A percentile compares a stretch with the other conserved stretches of the same genome.
Evolutionary conservation across 2,113 vertebrate genomes (phyloP).

Genomic region (Odocoileus virginianus): DNA sequence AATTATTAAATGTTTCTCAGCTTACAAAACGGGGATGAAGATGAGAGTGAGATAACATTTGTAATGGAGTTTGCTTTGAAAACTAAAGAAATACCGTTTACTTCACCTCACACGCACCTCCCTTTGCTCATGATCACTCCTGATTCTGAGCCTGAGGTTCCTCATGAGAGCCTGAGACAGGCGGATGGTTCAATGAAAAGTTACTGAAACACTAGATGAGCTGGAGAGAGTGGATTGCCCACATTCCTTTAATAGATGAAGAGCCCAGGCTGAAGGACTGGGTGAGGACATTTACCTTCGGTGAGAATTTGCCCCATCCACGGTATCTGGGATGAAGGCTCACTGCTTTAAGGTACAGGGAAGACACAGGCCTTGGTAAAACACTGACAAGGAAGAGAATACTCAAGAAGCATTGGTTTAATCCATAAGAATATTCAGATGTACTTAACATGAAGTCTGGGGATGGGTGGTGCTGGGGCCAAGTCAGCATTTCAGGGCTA

Average conservation of each 20-base stretch:
- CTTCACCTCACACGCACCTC: accelerated
- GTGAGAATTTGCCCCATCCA: neutral
- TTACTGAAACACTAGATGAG: accelerated
- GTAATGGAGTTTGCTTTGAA: neutral
- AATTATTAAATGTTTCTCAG: neutral
- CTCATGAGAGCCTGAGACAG: accelerated
- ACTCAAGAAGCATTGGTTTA: neutral
- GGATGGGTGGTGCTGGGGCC: neutral
- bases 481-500: neutral
- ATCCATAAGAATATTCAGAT: neutral
- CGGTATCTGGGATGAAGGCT: neutral
- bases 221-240: neutral
- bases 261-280: neutral
- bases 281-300: neutral
- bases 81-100: neutral
- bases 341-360: neutral
- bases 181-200: neutral
- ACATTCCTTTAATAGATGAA: neutral
- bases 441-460: neutral
- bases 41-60: too few relatives aligned
- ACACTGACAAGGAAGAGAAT: neutral
- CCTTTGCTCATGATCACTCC: neutral
- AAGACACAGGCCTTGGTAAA: neutral
- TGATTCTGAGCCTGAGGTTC: neutral
- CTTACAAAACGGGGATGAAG: neutral